phyloP scores from a whole-genome alignment of 92 coral and sea anemone genomes.

The Phenganax subtilis region DNA sequence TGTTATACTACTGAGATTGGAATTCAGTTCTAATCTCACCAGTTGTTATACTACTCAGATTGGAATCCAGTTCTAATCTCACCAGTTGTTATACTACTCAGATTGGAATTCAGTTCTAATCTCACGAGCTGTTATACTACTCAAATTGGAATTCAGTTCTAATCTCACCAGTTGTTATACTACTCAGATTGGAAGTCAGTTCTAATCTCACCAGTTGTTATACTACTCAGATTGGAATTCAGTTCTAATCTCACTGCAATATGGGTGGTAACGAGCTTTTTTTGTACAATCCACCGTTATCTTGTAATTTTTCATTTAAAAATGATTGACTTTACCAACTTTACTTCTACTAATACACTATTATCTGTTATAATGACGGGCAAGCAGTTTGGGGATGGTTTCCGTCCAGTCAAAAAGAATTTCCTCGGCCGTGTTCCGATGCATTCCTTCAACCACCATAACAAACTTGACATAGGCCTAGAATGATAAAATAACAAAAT shows the following conservation, averaged over 20 bases:
- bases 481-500: too few species aligned
- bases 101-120: neutral
- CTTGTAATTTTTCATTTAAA: neutral
- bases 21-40: too few species aligned
- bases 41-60: too few species aligned
- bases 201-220: neutral
- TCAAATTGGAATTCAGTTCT: neutral
- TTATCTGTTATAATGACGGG: neutral
- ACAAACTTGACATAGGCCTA: constrained; percentile 8
- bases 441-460: neutral
- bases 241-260: constrained; percentile 4
- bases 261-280: neutral
- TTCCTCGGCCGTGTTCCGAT: neutral
- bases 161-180: constrained; percentile 1
- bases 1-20: too few species aligned
- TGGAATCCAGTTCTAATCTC: too few species aligned
- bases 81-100: too few species aligned
- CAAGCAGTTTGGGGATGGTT: constrained; percentile 5
- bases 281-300: neutral
- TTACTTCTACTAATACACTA: neutral
- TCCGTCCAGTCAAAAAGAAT: neutral
- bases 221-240: neutral
- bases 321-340: neutral
- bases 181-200: neutral
- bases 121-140: neutral